Conservation (phyloP, 2,113 vertebrate species). For the Cheirogaleus medius region DNA sequence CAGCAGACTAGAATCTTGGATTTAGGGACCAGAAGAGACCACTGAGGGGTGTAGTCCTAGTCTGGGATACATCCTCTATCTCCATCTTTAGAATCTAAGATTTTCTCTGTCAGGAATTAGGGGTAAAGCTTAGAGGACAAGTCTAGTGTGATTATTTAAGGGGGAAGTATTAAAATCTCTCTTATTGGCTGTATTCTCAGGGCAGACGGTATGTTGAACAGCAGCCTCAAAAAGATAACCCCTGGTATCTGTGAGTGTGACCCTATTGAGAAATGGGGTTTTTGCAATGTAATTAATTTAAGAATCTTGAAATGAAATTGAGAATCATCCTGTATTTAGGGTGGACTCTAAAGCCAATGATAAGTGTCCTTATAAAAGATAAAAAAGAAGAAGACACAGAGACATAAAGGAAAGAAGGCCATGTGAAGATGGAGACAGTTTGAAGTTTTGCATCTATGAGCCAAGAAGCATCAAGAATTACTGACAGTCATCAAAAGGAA, state of each 20-base stretch:
- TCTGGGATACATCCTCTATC: not conserved
- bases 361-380: not conserved
- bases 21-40: not conserved
- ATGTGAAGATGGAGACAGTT: not conserved
- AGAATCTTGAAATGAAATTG: not conserved
- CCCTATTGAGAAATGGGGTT: not conserved
- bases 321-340: not conserved
- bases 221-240: not conserved
- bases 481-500: not conserved
- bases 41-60: rapidly evolving
- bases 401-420: not conserved
- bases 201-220: not conserved
- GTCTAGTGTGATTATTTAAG: not conserved
- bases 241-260: not conserved
- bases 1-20: not conserved
- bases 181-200: not conserved
- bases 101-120: not conserved
- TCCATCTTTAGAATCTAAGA: not conserved
- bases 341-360: not conserved
- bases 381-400: not conserved
- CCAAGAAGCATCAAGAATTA: not conserved
- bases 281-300: not conserved
- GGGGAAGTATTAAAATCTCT: not conserved
- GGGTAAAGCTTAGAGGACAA: not conserved
- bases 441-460: not conserved